Evolutionary conservation across 1,140 invertebrate species (phyloP).

Genomic region (Anoplolepis gracilipes): DNA sequence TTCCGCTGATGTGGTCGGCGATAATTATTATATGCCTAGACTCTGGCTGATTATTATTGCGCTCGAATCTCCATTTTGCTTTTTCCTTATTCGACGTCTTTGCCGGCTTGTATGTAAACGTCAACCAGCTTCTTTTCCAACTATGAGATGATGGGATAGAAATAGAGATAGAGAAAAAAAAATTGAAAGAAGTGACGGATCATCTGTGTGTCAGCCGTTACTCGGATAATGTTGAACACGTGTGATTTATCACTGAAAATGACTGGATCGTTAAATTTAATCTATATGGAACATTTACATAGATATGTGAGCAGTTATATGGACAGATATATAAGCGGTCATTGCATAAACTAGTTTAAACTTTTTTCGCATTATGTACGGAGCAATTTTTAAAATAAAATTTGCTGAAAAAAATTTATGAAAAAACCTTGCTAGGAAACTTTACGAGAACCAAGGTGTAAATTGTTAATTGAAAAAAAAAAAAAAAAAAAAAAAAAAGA

Average conservation of each 20-base stretch:
- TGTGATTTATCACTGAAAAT: slow-evolving; percentile 34
- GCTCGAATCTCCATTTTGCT: not conserved
- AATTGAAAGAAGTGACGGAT: not conserved
- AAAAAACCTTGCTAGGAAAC: no score
- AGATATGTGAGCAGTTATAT: not conserved
- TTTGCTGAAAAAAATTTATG: not conserved
- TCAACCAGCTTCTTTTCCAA: slow-evolving; percentile 36
- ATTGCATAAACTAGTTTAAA: no score
- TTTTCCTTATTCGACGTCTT: slow-evolving; percentile 5
- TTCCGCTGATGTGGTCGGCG: slow-evolving; percentile 25
- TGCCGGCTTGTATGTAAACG: slow-evolving; percentile 36
- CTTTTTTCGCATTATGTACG: no score
- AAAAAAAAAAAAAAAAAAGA: not conserved
- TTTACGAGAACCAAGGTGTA: no score
- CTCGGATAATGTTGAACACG: not conserved
- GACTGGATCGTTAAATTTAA: no score
- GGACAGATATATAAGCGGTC: no score
- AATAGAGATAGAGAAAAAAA: not conserved
- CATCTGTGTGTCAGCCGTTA: slow-evolving; percentile 34
- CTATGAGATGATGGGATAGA: not conserved
- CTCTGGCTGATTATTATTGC: slow-evolving; percentile 53
- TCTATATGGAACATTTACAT: not conserved
- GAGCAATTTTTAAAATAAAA: not conserved
- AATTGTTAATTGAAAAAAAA: no score
- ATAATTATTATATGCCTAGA: slow-evolving; percentile 63